These are phyloP conservation scores for Cybosia mesomella DNA, from an alignment of 2,888 invertebrate genomes.

Conservation along the genomic window DNA sequence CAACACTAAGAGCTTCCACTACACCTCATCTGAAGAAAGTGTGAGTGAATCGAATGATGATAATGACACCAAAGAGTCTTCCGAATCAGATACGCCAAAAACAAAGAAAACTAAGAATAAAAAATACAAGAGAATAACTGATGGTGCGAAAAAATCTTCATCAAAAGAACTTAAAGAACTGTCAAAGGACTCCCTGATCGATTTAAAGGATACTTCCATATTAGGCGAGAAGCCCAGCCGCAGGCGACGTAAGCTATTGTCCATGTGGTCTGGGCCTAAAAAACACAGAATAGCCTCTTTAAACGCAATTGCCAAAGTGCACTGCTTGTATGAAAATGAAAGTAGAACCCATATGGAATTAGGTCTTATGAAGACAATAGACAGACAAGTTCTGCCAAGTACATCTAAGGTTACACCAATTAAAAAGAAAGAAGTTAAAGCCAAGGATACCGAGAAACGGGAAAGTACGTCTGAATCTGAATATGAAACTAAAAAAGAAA, in stretches of 20 bases:
- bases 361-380: constrained; percentile 84
- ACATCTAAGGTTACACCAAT: constrained; percentile 80
- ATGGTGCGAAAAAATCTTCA: constrained; percentile 71
- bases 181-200: constrained; percentile 79
- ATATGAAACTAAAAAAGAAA: constrained; percentile 77
- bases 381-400: constrained; percentile 80
- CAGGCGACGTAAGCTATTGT: constrained; percentile 87
- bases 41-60: constrained; percentile 81
- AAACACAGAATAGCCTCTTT: constrained; percentile 95
- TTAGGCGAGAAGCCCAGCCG: constrained; percentile 80
- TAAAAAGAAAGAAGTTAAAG: constrained; percentile 80
- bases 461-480: constrained; percentile 83
- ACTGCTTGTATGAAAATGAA: constrained; percentile 96
- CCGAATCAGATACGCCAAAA: constrained; percentile 74
- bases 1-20: constrained; percentile 71
- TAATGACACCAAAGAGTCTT: constrained; percentile 78
- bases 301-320: constrained; percentile 96
- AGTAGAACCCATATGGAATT: constrained; percentile 90
- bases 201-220: constrained; percentile 76
- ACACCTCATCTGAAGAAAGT: constrained; percentile 81
- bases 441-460: constrained; percentile 76
- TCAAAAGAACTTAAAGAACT: constrained; percentile 82
- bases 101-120: constrained; percentile 76
- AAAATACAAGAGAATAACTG: constrained; percentile 78
- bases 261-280: constrained; percentile 93